Evolutionary conservation across 1,140 invertebrate genomes (phyloP).

Genomic region (Cydia splendana): DNA sequence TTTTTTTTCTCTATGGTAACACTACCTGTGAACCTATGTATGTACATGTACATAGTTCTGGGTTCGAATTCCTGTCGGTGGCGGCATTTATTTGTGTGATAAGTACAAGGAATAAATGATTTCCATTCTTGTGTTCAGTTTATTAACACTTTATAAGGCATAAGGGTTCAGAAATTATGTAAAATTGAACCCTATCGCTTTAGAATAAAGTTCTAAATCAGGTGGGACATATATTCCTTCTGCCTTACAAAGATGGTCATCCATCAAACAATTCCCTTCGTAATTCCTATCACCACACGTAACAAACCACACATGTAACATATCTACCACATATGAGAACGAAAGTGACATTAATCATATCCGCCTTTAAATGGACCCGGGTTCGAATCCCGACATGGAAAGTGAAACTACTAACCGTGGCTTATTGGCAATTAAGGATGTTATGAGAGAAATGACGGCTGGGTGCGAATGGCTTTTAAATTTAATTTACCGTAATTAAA

Average conservation of each 20-base stretch:
- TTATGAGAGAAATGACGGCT: not conserved
- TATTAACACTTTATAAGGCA: no score
- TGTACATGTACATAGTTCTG: no score
- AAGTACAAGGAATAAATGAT: no score
- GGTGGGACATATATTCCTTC: no score
- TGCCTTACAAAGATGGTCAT: not conserved
- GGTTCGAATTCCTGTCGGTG: no score
- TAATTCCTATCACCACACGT: not conserved
- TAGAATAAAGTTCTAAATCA: no score
- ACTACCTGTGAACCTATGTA: no score
- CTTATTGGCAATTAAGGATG: not conserved
- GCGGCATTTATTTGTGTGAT: no score
- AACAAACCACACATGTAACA: not conserved
- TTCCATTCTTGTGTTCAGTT: no score
- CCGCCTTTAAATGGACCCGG: not conserved
- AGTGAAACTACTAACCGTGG: constrained; percentile 7
- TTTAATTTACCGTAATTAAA: not conserved
- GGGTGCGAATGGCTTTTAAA: not conserved
- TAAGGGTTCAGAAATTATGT: no score
- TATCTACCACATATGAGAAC: not conserved
- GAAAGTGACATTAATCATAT: constrained; percentile 21
- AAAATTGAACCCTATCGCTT: no score
- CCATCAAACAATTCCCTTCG: not conserved
- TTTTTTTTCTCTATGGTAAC: no score
- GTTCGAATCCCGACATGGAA: constrained; percentile 3